These are phyloP conservation scores for Chauna torquata DNA, from an alignment of 2,113 vertebrate species.

Conservation along the genomic window DNA sequence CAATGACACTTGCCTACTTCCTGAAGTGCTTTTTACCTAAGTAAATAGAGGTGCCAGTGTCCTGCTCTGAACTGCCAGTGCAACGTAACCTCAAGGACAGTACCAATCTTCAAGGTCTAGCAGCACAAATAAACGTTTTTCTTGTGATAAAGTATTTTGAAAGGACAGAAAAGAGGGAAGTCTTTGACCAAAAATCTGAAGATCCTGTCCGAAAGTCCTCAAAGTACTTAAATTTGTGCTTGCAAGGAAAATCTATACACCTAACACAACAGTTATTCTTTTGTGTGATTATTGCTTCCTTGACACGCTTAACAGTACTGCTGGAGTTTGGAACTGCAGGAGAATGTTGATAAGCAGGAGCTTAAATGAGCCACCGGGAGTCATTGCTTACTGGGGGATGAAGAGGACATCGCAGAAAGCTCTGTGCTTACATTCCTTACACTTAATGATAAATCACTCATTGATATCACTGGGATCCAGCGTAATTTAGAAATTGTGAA, in stretches of 20 bases:
- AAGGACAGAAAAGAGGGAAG: neutral
- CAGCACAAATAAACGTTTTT: neutral
- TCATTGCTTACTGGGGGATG: neutral
- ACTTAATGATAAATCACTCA: neutral
- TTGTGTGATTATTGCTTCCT: neutral
- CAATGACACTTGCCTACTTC: neutral
- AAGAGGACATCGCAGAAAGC: neutral
- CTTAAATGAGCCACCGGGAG: neutral
- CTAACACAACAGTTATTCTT: neutral
- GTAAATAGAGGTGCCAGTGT: neutral
- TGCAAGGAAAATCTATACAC: neutral
- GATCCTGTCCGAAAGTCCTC: neutral
- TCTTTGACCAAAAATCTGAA: neutral
- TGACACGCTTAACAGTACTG: neutral
- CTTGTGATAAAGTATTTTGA: neutral
- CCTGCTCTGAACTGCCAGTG: neutral
- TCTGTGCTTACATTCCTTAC: neutral
- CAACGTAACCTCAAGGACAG: fast-evolving
- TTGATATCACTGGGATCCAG: neutral
- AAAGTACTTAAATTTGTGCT: neutral
- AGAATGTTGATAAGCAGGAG: neutral
- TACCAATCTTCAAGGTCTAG: neutral
- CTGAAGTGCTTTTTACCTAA: neutral
- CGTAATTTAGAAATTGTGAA: neutral
- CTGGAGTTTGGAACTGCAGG: neutral